A percentile compares a stretch with the other conserved stretches of the same genome.
Conservation (phyloP, 2,113 vertebrate species). For the Carettochelys insculpta region DNA sequence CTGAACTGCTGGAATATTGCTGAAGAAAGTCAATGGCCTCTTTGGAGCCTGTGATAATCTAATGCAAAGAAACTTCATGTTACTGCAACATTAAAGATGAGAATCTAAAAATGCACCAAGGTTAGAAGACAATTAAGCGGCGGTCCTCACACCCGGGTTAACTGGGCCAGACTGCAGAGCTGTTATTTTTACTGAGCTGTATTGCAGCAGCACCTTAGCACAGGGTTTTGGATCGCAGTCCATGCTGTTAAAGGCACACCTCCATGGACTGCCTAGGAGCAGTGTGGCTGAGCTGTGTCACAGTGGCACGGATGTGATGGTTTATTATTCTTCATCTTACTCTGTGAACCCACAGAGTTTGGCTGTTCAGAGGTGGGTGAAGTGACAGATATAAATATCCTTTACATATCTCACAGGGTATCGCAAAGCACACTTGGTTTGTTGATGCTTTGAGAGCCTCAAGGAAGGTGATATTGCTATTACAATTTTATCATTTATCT, state of each 20-base stretch:
- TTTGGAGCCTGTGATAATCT: not conserved
- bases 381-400: not conserved
- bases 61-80: not conserved
- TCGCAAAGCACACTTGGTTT: not conserved
- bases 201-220: constrained; percentile 48
- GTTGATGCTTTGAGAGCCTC: not conserved
- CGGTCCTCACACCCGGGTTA: not conserved
- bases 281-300: not conserved
- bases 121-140: accelerated
- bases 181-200: constrained; percentile 25
- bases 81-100: not conserved
- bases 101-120: not conserved
- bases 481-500: not conserved
- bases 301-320: not conserved
- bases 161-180: constrained; percentile 36
- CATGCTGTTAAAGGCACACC: not conserved
- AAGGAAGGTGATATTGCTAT: not conserved
- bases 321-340: not conserved
- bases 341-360: not conserved
- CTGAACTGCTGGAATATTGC: not conserved
- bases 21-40: not conserved
- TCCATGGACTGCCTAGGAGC: not conserved
- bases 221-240: constrained; percentile 14
- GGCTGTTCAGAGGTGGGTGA: not conserved
- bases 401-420: not conserved